Conservation (phyloP, 1,140 invertebrate genomes). For the Drosophila pseudoananassae region DNA sequence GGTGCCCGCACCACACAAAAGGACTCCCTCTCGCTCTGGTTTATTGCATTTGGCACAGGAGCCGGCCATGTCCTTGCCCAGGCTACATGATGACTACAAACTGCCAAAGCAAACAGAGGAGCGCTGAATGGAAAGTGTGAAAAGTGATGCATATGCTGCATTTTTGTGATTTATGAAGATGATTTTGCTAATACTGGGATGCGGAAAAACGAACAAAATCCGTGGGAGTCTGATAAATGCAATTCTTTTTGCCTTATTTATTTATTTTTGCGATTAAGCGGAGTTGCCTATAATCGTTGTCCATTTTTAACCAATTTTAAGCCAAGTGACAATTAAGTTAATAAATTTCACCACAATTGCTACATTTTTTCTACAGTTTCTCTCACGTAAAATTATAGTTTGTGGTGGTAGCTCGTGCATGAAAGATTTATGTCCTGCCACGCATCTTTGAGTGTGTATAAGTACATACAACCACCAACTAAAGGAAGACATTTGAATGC, state of each 20-base stretch:
- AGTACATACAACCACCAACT: conserved; percentile 19
- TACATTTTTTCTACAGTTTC: conserved; percentile 39
- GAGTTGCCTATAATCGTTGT: background rate
- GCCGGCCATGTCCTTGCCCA: conserved; percentile 8
- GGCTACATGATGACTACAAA: conserved; percentile 36
- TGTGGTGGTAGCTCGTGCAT: conserved; percentile 56
- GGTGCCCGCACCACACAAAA: conserved; percentile 19
- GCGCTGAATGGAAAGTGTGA: conserved; percentile 55
- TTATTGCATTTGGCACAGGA: conserved; percentile 71
- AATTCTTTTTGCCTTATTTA: conserved; percentile 37
- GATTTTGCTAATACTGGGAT: conserved; percentile 50
- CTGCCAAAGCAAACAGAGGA: conserved; percentile 59
- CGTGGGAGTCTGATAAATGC: conserved; percentile 4
- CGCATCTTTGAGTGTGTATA: background rate
- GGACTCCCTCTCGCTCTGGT: conserved; percentile 26
- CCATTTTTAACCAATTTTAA: background rate
- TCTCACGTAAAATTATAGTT: background rate
- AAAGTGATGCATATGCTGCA: conserved; percentile 78
- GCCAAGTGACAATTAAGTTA: conserved; percentile 51
- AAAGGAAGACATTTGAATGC: conserved; percentile 70
- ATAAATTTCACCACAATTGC: conserved; percentile 67
- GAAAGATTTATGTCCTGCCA: conserved; percentile 71
- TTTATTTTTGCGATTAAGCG: no score
- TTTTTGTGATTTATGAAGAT: conserved; percentile 73
- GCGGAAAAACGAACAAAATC: conserved; percentile 22